phyloP scores from a whole-genome alignment of 2,113 vertebrate species.

The Dipodomys spectabilis region DNA sequence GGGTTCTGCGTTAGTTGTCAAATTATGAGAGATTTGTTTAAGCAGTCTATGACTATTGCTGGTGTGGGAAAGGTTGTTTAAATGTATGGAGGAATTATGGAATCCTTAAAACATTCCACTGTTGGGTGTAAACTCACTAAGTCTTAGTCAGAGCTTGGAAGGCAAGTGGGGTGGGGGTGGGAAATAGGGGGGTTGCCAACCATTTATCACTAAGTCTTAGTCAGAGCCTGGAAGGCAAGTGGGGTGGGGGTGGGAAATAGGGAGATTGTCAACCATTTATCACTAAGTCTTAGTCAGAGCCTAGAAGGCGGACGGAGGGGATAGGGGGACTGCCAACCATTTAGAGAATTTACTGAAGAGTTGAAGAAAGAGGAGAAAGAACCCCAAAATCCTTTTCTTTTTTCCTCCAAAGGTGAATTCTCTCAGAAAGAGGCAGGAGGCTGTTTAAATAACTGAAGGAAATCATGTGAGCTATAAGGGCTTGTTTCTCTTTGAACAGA shows the following conservation, averaged over 20 bases:
- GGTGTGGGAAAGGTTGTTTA: constrained; percentile 24
- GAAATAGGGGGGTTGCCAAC: not conserved
- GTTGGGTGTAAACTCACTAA: not conserved
- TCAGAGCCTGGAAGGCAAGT: not conserved
- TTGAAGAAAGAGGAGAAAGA: not conserved
- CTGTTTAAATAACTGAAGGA: constrained; percentile 36
- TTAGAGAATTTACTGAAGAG: constrained; percentile 22
- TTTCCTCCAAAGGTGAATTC: constrained; percentile 32
- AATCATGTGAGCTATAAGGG: not conserved
- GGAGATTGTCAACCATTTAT: not conserved
- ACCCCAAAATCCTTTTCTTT: not conserved
- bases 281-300: not conserved
- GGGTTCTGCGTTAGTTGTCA: not conserved
- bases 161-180: not conserved
- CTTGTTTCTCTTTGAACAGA: not conserved
- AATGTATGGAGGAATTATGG: not conserved
- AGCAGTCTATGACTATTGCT: not conserved
- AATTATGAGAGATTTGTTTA: not conserved
- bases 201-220: not conserved
- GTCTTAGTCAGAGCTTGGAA: not conserved
- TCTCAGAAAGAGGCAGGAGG: constrained; percentile 41
- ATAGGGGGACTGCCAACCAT: not conserved
- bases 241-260: too few species aligned
- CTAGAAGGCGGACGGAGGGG: too few species aligned
- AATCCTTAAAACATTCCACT: not conserved